Evolutionary conservation across 2,888 invertebrate species (phyloP), one percentile per base, ranked within the genome.

Genomic region (Habroteleia sp.): DNA sequence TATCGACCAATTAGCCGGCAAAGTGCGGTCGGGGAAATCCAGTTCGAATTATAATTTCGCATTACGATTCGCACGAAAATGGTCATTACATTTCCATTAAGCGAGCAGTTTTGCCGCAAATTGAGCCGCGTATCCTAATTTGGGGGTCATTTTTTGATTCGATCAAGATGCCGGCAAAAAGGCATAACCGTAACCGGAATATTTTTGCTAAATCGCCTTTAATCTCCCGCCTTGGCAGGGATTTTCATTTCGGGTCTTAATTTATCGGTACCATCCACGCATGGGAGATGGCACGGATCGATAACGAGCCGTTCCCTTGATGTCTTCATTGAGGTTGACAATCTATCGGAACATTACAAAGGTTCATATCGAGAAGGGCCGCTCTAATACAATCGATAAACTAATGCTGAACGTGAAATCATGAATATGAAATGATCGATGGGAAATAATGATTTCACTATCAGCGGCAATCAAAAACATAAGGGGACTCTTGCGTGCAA

Each of bases 171-270:
- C 1, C n/a, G 33, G 29, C 27, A 72, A 50, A 48, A 27, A 44
- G 8, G 17, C 37, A 44, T 62, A 69, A 69, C 56, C 41, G 33
- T 68, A 27, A 68, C 50, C 33, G 6, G 31, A 11, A 11, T 62
- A 52, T 54, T 62, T 60, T 39, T 44, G 13, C 62, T 31, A 37
- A 44, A n/a, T n/a, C 35, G 42, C 16, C 16, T 1, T 35, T 60
- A 48, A 37, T 69, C 60, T 16, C 10, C 31, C 8, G 50, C 5
- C 17, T 60, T 50, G 23, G 39, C 35, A 29, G 33, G 10, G 54
- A 39, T 54, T 71, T 71, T 62, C 54, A 62, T 71, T 71, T 41
- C n/a, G 23, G 11, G 11, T 48, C 46, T 54, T 71, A 54, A 71
- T 71, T 71, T 42, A 46, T 3, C 29, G 33, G 11, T n/a, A 20